These are phyloP conservation scores for Callithrix jacchus DNA, from an alignment of 2,113 vertebrate genomes.

Conservation along the genomic window DNA sequence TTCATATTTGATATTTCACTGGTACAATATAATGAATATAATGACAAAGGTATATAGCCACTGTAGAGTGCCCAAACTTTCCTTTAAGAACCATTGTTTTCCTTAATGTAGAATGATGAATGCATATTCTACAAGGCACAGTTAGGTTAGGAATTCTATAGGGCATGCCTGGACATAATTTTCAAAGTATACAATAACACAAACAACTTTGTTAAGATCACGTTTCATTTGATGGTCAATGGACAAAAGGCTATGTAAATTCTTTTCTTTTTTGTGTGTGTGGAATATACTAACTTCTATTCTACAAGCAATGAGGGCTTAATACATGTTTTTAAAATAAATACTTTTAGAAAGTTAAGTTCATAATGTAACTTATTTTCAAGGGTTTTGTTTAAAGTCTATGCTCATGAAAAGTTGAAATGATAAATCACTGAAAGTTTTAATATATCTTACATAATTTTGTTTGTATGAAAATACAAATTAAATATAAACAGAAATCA, in stretches of 20 bases:
- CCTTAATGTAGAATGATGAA: conserved; percentile 69
- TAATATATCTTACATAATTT: conserved; percentile 86
- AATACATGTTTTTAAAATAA: no score
- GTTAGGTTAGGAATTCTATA: conserved; percentile 74
- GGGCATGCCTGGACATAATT: conserved; percentile 68
- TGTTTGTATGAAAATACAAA: conserved; percentile 85
- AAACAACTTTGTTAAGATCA: conserved; percentile 80
- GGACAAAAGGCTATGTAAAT: conserved; percentile 81
- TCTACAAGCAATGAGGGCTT: no score
- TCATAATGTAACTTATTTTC: conserved; percentile 74
- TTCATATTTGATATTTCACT: conserved; percentile 80
- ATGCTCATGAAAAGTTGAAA: conserved; percentile 83
- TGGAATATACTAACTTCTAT: no score
- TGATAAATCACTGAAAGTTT: conserved; percentile 83
- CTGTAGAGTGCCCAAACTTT: conserved; percentile 68
- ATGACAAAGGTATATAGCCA: conserved; percentile 19
- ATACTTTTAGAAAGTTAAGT: no score
- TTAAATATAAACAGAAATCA: conserved; percentile 86
- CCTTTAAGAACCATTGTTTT: conserved; percentile 76
- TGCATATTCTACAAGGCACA: conserved; percentile 75
- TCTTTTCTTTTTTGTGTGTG: conserved; percentile 30
- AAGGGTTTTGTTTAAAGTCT: conserved; percentile 82
- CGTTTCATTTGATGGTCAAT: conserved; percentile 85
- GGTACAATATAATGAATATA: conserved; percentile 60
- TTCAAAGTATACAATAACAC: conserved; percentile 77